Evolutionary conservation across 92 coral and sea anemone species (phyloP).

Genomic region (Porites evermanni): DNA sequence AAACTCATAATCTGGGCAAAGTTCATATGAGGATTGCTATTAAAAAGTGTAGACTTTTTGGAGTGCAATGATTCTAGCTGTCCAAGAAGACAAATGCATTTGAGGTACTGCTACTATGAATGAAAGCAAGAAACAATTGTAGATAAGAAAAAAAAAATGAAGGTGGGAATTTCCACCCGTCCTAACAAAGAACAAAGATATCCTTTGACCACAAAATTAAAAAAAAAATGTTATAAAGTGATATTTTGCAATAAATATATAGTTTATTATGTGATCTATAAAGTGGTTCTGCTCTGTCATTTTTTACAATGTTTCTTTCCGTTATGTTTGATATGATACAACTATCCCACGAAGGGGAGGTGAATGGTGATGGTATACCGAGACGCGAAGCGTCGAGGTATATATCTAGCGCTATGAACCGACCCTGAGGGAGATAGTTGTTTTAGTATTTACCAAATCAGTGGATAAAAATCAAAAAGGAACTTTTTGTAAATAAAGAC

Average conservation of each 20-base stretch:
- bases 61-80: not conserved
- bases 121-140: constrained; percentile 12
- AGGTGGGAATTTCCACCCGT: constrained; percentile 8
- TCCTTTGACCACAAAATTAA: not conserved
- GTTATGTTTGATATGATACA: too few relatives aligned
- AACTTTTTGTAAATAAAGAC: too few relatives aligned
- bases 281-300: not conserved
- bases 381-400: too few relatives aligned
- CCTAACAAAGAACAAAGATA: not conserved
- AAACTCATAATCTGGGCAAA: not conserved
- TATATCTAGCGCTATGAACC: too few relatives aligned
- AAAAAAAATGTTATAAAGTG: constrained; percentile 13
- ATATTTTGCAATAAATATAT: constrained; percentile 41
- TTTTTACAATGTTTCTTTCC: too few relatives aligned
- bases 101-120: not conserved
- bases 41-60: not conserved
- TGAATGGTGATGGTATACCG: too few relatives aligned
- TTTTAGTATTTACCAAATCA: too few relatives aligned
- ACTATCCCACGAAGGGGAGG: too few relatives aligned
- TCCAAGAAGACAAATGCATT: not conserved
- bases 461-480: too few relatives aligned
- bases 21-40: not conserved
- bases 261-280: constrained; percentile 16
- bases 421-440: too few relatives aligned
- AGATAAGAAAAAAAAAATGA: constrained; percentile 23